phyloP scores from a whole-genome alignment of 1,140 invertebrate genomes.

The Panulirus ornatus region DNA sequence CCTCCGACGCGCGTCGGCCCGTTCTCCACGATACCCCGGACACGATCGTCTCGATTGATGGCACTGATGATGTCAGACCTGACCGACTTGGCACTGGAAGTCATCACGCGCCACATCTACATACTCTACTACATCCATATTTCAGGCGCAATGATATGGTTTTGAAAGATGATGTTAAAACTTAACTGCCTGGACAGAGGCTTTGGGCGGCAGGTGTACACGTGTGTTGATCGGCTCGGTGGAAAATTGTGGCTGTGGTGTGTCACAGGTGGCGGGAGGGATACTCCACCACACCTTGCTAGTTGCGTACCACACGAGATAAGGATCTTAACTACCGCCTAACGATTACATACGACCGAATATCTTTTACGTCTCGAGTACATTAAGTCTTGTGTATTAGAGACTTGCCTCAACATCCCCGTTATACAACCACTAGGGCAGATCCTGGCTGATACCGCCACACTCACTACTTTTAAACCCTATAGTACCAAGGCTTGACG shows the following conservation, averaged over 20 bases:
- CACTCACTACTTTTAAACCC: no score
- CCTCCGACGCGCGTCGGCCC: neutral
- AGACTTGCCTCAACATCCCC: no score
- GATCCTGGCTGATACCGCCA: no score
- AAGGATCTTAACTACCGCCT: neutral
- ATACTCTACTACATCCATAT: conserved; percentile 25
- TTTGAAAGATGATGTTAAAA: neutral
- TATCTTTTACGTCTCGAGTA: no score
- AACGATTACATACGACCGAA: neutral
- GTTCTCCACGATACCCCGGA: neutral
- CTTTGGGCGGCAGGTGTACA: neutral
- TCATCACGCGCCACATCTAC: conserved; percentile 30
- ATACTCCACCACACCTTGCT: neutral
- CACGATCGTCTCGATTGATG: conserved; percentile 22
- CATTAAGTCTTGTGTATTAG: no score
- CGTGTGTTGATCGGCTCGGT: neutral
- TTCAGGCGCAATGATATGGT: neutral
- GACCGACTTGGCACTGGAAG: conserved; percentile 49
- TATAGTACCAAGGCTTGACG: no score
- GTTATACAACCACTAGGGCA: no score
- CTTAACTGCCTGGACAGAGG: neutral
- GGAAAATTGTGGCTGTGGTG: no score
- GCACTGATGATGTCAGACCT: conserved; percentile 56
- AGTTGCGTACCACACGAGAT: neutral
- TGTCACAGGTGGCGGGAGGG: neutral